Evolutionary conservation across 2,888 invertebrate genomes (phyloP).

Genomic region (Tricholauxania praeusta): DNA sequence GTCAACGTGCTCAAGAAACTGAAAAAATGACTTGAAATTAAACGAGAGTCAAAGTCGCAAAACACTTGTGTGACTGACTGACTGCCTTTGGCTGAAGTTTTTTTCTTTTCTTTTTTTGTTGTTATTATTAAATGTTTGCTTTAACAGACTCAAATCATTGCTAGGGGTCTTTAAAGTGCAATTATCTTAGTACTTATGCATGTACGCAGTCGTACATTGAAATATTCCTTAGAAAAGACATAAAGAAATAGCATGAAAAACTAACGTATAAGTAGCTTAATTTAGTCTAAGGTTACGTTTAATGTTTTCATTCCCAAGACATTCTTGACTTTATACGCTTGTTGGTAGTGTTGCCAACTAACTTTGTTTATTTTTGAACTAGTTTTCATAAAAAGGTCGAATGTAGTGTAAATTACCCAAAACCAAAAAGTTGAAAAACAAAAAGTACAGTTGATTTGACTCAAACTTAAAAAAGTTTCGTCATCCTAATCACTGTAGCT

Average conservation of each 20-base stretch:
- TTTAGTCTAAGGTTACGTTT: neutral
- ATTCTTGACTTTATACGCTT: constrained; percentile 17
- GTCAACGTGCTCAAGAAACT: constrained; percentile 1
- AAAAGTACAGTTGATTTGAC: no score
- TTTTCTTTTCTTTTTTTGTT: neutral
- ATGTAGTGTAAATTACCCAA: no score
- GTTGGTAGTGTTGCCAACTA: no score
- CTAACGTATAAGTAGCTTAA: neutral
- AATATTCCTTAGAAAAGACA: neutral
- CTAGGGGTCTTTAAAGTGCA: no score
- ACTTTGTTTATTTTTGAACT: no score
- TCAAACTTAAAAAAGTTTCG: no score
- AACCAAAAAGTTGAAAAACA: no score
- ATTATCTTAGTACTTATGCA: no score
- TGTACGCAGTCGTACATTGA: neutral
- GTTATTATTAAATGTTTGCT: neutral
- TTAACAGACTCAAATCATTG: no score
- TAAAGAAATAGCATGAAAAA: neutral
- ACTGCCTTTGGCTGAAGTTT: neutral
- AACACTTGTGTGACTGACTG: constrained; percentile 11
- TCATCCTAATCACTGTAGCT: no score
- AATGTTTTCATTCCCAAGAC: constrained; percentile 12
- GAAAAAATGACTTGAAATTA: constrained; percentile 13
- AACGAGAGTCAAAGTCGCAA: constrained; percentile 10
- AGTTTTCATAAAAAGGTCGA: no score